These are phyloP conservation scores for Pseudolaguvia tuberculata DNA, from an alignment of 2,113 vertebrate genomes.

Conservation along the genomic window DNA sequence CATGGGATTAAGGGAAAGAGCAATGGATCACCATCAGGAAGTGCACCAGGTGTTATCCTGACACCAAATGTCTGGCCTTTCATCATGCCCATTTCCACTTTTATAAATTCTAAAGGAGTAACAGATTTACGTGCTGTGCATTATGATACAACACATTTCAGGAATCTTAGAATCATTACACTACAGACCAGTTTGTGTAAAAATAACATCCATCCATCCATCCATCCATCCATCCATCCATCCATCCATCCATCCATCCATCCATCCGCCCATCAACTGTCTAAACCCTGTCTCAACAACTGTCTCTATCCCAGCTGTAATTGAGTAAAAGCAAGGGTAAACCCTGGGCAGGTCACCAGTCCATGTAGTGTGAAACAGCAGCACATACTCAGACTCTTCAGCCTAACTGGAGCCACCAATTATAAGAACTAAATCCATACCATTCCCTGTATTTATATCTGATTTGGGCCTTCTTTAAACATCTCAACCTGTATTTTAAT, in stretches of 20 bases:
- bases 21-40: conserved; percentile 36
- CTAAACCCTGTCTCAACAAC: no score
- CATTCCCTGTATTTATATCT: neutral
- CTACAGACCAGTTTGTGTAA: neutral
- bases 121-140: no score
- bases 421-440: neutral
- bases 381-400: no score
- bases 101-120: neutral
- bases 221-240: no score
- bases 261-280: no score
- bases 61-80: neutral
- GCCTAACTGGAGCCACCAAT: neutral
- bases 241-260: no score
- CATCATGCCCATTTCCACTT: neutral
- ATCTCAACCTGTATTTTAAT: neutral
- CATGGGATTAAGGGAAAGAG: neutral
- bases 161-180: neutral
- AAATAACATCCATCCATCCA: neutral
- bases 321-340: no score
- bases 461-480: neutral
- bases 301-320: no score
- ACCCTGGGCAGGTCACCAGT: no score
- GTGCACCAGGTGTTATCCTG: conserved; percentile 41
- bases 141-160: no score
- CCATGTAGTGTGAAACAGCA: no score